phyloP scores from a whole-genome alignment of 2,113 vertebrate genomes.

The Podarcis raffonei region DNA sequence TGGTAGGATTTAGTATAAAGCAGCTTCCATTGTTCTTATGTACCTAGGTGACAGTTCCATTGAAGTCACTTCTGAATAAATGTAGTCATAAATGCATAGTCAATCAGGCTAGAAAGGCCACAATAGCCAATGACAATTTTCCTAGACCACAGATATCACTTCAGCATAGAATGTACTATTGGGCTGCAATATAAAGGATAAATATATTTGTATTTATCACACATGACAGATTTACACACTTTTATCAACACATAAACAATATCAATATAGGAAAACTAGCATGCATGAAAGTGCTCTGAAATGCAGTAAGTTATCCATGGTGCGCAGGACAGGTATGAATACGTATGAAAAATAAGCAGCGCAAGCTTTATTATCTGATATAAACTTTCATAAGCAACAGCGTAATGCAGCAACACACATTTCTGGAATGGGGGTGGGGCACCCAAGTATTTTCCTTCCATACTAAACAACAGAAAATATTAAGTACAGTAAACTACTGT shows the following conservation, averaged over 20 bases:
- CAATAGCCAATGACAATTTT: not conserved
- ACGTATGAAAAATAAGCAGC: not conserved
- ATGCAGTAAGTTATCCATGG: not conserved
- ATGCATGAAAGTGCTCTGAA: not conserved
- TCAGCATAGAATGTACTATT: not conserved
- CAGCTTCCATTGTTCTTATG: not conserved
- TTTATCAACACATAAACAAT: not conserved
- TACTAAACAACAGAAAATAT: not conserved
- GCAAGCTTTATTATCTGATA: not conserved
- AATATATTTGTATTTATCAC: not conserved
- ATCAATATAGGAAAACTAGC: not conserved
- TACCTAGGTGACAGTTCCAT: not conserved
- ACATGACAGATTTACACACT: not conserved
- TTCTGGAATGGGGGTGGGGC: rapidly evolving
- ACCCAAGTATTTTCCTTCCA: not conserved
- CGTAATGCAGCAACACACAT: not conserved
- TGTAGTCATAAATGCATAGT: too few relatives aligned
- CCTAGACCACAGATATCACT: not conserved
- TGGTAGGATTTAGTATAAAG: not conserved
- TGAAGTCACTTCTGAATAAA: not conserved
- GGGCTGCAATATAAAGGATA: not conserved
- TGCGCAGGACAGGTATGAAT: too few relatives aligned
- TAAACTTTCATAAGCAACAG: not conserved
- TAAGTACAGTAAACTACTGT: not conserved
- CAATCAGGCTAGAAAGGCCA: not conserved